A percentile compares a stretch with the other conserved stretches of the same genome.
Conservation (phyloP, 2,888 invertebrate genomes). For the Drosophila putrida region DNA sequence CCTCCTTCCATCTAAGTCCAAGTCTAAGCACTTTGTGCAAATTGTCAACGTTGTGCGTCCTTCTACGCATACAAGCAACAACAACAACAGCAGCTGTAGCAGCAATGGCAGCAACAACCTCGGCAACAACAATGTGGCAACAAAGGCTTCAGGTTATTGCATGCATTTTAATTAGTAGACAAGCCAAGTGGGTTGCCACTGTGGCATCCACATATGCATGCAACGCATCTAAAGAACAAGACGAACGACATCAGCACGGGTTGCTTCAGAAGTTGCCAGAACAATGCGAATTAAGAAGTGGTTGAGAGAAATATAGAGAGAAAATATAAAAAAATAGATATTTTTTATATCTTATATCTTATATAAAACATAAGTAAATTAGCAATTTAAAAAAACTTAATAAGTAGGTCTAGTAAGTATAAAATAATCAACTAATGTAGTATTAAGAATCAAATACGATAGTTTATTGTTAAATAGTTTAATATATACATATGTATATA, state of each 20-base stretch:
- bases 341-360: too few species aligned
- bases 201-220: slow-evolving; percentile 47
- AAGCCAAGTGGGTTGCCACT: slow-evolving; percentile 79
- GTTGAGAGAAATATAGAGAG: too few species aligned
- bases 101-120: slow-evolving; percentile 60
- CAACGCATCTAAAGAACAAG: slow-evolving; percentile 48
- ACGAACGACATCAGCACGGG: slow-evolving; percentile 29
- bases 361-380: too few species aligned
- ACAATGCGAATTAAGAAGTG: background rate
- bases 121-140: slow-evolving; percentile 74
- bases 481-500: too few species aligned
- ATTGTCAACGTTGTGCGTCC: slow-evolving; percentile 74
- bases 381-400: too few species aligned
- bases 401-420: too few species aligned
- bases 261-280: background rate
- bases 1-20: slow-evolving; percentile 20
- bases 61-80: slow-evolving; percentile 71
- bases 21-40: slow-evolving; percentile 76
- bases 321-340: too few species aligned
- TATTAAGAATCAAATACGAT: too few species aligned
- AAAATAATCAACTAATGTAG: too few species aligned
- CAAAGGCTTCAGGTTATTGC: slow-evolving; percentile 81
- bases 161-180: slow-evolving; percentile 80
- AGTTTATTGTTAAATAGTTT: too few species aligned
- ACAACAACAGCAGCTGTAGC: slow-evolving; percentile 18